A percentile compares a stretch with the other conserved stretches of the same genome.
These are phyloP conservation scores for Poeciliopsis presidionis DNA, from an alignment of 2,797 vertebrate species.

Conservation along the genomic window DNA sequence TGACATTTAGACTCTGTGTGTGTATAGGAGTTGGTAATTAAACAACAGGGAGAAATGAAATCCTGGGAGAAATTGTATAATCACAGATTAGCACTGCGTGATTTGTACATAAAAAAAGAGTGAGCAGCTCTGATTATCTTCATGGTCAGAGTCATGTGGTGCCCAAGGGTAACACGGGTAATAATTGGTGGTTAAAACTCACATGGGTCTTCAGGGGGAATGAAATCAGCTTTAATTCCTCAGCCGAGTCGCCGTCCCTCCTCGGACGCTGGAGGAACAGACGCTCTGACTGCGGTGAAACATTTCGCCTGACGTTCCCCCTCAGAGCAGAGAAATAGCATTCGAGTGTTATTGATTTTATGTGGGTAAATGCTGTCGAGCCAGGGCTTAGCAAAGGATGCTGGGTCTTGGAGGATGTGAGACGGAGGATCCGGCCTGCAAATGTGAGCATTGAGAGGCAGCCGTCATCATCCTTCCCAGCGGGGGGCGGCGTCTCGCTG, in stretches of 20 bases:
- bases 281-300: constrained; percentile 48
- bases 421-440: constrained; percentile 50
- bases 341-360: constrained; percentile 71
- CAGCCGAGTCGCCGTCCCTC: background rate
- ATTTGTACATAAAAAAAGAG: constrained; percentile 24
- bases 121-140: constrained; percentile 32
- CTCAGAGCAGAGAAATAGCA: constrained; percentile 61
- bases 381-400: constrained; percentile 42
- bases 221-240: constrained; percentile 66
- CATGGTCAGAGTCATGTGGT: constrained; percentile 26
- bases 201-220: constrained; percentile 51
- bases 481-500: constrained; percentile 53
- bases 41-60: constrained; percentile 33
- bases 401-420: constrained; percentile 34
- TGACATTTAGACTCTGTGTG: constrained; percentile 19
- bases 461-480: constrained; percentile 62
- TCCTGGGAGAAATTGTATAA: constrained; percentile 19
- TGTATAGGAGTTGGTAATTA: constrained; percentile 41
- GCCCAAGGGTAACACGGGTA: constrained; percentile 40
- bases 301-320: constrained; percentile 48
- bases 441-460: constrained; percentile 46
- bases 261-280: constrained; percentile 46
- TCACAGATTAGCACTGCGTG: constrained; percentile 40
- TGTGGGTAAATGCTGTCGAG: constrained; percentile 52
- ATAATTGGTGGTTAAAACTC: constrained; percentile 68